Conservation (phyloP, 2,113 vertebrate species). For the Rattus rattus region DNA sequence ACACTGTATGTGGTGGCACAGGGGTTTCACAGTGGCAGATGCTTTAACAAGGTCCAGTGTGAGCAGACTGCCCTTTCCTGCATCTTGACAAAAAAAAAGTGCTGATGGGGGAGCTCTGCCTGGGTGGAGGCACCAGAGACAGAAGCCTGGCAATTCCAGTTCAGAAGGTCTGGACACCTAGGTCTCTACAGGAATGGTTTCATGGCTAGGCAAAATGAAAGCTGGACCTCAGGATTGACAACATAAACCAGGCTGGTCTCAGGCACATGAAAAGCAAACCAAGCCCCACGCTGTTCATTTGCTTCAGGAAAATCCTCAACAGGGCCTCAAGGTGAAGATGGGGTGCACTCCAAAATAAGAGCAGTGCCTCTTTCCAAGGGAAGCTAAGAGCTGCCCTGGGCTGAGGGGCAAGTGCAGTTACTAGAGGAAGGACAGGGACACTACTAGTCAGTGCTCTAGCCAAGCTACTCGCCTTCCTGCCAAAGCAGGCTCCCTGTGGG, state of each 20-base stretch:
- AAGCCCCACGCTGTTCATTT: slow-evolving; percentile 65
- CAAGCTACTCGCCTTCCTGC: not conserved
- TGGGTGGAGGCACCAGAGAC: not conserved
- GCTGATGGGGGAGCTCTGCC: slow-evolving; percentile 55
- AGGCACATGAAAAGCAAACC: slow-evolving; percentile 79
- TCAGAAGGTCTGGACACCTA: slow-evolving; percentile 18
- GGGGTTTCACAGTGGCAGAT: slow-evolving; percentile 85
- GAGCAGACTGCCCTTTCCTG: slow-evolving; percentile 61
- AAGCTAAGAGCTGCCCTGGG: not conserved
- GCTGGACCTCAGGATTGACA: slow-evolving; percentile 67
- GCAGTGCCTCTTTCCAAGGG: slow-evolving; percentile 60
- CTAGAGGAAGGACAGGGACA: not conserved
- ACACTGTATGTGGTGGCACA: slow-evolving; percentile 70
- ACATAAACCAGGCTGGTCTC: slow-evolving; percentile 74
- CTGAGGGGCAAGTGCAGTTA: not conserved
- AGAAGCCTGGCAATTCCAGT: not conserved
- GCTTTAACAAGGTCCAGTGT: slow-evolving; percentile 53
- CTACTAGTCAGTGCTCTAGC: not conserved
- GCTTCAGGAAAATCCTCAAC: slow-evolving; percentile 51
- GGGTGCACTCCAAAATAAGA: slow-evolving; percentile 75
- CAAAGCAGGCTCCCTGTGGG: not conserved
- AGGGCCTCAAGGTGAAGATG: not conserved
- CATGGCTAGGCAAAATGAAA: slow-evolving; percentile 28
- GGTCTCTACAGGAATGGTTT: slow-evolving; percentile 37
- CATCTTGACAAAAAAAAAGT: not conserved